Evolutionary conservation across 2,888 invertebrate genomes (phyloP).

Genomic region (Amphipoea lucens): DNA sequence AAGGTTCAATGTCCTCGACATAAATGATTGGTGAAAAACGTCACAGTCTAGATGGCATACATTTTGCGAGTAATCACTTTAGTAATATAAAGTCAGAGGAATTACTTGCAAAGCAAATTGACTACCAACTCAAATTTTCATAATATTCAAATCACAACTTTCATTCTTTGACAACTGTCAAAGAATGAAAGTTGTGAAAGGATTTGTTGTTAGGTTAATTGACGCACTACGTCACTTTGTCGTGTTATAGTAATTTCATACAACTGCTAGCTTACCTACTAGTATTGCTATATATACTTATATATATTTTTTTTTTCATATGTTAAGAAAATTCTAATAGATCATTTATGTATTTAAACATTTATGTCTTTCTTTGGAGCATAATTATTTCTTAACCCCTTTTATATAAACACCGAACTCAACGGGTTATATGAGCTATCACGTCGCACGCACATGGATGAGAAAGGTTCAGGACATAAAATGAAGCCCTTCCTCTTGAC

Average conservation of each 20-base stretch:
- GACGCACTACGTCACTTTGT: too few species aligned
- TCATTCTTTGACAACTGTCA: too few species aligned
- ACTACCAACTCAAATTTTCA: background rate
- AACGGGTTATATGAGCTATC: conserved; percentile 23
- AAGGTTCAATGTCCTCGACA: background rate
- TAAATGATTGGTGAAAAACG: background rate
- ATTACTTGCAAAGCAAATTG: background rate
- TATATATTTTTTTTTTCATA: background rate
- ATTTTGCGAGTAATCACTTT: background rate
- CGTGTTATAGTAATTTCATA: too few species aligned
- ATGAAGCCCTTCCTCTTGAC: conserved; percentile 37
- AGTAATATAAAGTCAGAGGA: background rate
- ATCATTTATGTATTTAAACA: background rate
- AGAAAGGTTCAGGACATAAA: conserved; percentile 49
- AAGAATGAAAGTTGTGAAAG: too few species aligned
- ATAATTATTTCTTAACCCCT: conserved; percentile 4
- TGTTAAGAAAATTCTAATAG: background rate
- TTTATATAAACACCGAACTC: conserved; percentile 12
- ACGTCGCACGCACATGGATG: conserved; percentile 49
- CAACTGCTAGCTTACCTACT: too few species aligned
- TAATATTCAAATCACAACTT: background rate
- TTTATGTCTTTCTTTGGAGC: background rate
- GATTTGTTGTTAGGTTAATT: too few species aligned
- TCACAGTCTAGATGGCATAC: background rate
- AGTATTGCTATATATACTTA: too few species aligned